Conservation (phyloP, 2,797 vertebrate species). For the Alectoris magna region DNA sequence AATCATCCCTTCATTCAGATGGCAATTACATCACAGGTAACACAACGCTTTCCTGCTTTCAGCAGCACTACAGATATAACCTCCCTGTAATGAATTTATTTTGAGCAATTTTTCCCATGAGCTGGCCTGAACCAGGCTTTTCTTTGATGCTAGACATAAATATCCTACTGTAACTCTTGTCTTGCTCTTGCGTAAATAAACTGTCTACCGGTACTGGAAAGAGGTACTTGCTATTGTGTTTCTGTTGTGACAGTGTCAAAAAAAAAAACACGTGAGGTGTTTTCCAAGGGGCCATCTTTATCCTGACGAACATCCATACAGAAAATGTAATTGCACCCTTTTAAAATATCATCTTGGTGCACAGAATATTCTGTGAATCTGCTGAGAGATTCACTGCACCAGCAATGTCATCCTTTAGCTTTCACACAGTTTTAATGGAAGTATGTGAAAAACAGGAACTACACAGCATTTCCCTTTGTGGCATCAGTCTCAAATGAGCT, state of each 20-base stretch:
- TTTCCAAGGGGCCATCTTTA: conserved; percentile 18
- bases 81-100: background rate
- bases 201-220: background rate
- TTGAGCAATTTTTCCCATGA: conserved; percentile 16
- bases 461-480: fast-evolving
- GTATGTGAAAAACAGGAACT: background rate
- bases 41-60: background rate
- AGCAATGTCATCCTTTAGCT: background rate
- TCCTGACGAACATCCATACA: background rate
- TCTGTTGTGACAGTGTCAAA: background rate
- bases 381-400: background rate
- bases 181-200: conserved; percentile 50
- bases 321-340: background rate
- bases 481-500: background rate
- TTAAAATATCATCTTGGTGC: conserved; percentile 4
- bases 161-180: background rate
- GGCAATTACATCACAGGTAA: conserved; percentile 16
- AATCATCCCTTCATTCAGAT: background rate
- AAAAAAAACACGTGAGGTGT: background rate
- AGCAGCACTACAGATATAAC: background rate
- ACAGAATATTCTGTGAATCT: background rate
- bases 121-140: background rate
- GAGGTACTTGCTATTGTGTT: background rate
- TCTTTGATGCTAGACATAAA: conserved; percentile 24
- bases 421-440: background rate